phyloP scores from a whole-genome alignment of 1,140 invertebrate genomes.

The Octopus sinensis region DNA sequence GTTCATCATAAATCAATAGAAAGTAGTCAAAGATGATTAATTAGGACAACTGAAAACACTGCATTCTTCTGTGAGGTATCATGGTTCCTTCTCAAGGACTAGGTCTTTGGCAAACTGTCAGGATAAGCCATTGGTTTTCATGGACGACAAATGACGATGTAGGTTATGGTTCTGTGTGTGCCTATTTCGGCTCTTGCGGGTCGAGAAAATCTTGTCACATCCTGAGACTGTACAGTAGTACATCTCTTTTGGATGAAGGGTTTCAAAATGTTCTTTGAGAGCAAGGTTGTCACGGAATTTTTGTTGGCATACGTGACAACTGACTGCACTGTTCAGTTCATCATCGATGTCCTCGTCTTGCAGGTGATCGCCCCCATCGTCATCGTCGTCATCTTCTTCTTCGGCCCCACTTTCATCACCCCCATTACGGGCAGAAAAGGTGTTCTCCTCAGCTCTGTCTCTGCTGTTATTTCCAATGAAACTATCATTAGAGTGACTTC shows the following conservation, averaged over 20 bases:
- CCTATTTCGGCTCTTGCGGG: constrained; percentile 70
- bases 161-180: constrained; percentile 64
- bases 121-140: constrained; percentile 10
- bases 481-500: constrained; percentile 44
- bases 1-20: too few species aligned
- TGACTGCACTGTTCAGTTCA: constrained; percentile 55
- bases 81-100: constrained; percentile 14
- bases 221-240: constrained; percentile 75
- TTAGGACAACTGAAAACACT: constrained; percentile 13
- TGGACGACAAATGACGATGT: constrained; percentile 32
- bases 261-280: constrained; percentile 69
- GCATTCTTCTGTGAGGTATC: constrained; percentile 17
- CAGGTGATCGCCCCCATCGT: constrained; percentile 21
- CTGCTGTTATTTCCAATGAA: constrained; percentile 12
- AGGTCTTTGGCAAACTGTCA: constrained; percentile 3
- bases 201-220: constrained; percentile 79
- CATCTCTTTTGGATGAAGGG: constrained; percentile 64
- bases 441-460: constrained; percentile 53
- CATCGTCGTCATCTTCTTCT: constrained; percentile 18
- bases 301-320: constrained; percentile 68
- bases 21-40: background rate
- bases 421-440: constrained; percentile 28
- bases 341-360: constrained; percentile 24
- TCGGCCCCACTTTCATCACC: constrained; percentile 34
- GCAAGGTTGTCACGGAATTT: constrained; percentile 63